Evolutionary conservation across 2,888 invertebrate species (phyloP), one percentile per base, ranked within the genome.

Genomic region (Diogma glabrata): DNA sequence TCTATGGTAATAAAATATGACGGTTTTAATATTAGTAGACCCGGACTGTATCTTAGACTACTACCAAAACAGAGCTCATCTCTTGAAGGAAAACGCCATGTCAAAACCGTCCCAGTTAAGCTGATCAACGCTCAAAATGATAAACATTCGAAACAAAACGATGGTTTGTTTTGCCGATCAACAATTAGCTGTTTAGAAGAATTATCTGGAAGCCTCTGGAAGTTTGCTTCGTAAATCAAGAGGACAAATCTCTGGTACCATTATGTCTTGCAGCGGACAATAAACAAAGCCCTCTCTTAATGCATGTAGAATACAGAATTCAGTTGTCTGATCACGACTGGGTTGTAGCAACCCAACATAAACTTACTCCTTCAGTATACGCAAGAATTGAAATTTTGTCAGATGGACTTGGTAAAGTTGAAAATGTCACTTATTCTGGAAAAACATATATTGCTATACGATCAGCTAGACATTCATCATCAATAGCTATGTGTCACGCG

Each of bases 101-200:
- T 33, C 6, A 33, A 33, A 33, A 33, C 33, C 33, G 33, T 33
- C 12, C 33, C 33, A 10, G 2, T 33, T 33, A 33, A 33, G 33
- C 12, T 33, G 12, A 33, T 33, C 33, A 10, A 16, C 14, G 33
- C 7, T 6, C 12, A 33, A 3, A 33, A 33, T 33, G 3, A 3
- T 3, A 33, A 33, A 33, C 33, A 33, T 33, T 33, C 33, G 16
- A 33, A 33, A 33, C 33, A 33, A 14, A n/a, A n/a, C n/a, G n/a
- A 33, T 33, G 33, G 33, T 33, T 33, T 16, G 12, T 33, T 33
- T 33, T 33, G 33, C 33, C 33, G 12, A 33, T 33, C 33, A 33
- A 33, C 33, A 33, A 33, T 33, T 33, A 33, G 33, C 33, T 33
- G 33, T 33, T 33, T 33, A 33, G 33, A 33, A 33, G 33, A 33